A percentile compares a stretch with the other conserved stretches of the same genome.
Evolutionary conservation across 2,888 invertebrate genomes (phyloP).

Genomic region (Meta bourneti): DNA sequence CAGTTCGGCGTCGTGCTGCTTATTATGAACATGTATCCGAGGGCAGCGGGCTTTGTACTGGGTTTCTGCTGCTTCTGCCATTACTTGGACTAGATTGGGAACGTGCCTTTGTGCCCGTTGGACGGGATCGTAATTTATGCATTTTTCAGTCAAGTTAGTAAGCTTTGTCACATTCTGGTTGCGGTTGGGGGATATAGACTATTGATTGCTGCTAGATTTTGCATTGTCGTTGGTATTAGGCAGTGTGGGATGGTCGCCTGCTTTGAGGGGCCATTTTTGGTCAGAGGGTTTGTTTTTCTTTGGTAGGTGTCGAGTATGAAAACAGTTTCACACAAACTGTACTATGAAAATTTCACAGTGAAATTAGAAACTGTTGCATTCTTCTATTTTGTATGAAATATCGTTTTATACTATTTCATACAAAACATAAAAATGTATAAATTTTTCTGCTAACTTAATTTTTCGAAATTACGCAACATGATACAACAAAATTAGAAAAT

Average conservation of each 20-base stretch:
- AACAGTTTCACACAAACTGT: no score
- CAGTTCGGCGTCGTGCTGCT: no score
- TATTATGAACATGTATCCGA: no score
- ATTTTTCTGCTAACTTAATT: no score
- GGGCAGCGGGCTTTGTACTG: background rate
- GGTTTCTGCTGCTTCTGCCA: background rate
- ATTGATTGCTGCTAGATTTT: background rate
- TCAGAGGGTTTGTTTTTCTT: background rate
- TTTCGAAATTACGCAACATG: no score
- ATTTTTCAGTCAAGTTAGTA: slow-evolving; percentile 18
- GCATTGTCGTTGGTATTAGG: background rate
- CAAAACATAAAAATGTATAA: no score
- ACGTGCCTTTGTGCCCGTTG: slow-evolving; percentile 8
- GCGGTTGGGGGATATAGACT: background rate
- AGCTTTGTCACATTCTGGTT: slow-evolving; percentile 17
- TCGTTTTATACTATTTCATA: no score
- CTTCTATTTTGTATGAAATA: no score
- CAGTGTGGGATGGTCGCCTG: background rate
- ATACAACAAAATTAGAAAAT: no score
- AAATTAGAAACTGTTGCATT: no score
- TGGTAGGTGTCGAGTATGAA: no score
- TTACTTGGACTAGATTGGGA: background rate
- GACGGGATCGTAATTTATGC: slow-evolving; percentile 26
- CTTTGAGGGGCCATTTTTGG: background rate
- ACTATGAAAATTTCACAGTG: no score